phyloP scores from a whole-genome alignment of 2,888 invertebrate species.

The Reticulitermes lucifugus region DNA sequence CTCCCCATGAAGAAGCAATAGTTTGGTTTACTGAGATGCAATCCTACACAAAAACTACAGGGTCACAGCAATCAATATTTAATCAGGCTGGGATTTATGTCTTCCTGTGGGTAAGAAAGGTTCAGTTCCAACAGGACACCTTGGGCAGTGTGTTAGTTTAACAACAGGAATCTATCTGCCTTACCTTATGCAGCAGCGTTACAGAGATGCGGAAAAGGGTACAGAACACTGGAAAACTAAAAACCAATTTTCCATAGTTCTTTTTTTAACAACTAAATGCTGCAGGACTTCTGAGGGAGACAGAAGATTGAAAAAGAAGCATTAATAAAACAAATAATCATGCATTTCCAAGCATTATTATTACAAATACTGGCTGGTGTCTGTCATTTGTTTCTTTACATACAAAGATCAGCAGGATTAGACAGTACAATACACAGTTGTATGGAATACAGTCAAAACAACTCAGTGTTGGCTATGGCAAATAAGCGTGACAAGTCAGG shows the following conservation, averaged over 20 bases:
- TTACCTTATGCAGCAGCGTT: slow-evolving; percentile 50
- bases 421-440: slow-evolving; percentile 66
- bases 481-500: slow-evolving; percentile 60
- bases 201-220: slow-evolving; percentile 48
- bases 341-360: slow-evolving; percentile 90
- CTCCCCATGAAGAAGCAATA: slow-evolving; percentile 43
- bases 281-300: slow-evolving; percentile 55
- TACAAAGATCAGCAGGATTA: slow-evolving; percentile 66
- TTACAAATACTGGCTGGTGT: slow-evolving; percentile 80
- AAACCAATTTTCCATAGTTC: slow-evolving; percentile 42
- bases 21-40: slow-evolving; percentile 47
- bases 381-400: slow-evolving; percentile 64
- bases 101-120: background rate
- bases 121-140: slow-evolving; percentile 9
- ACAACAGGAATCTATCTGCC: slow-evolving; percentile 49
- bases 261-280: slow-evolving; percentile 48
- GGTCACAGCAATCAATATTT: slow-evolving; percentile 46
- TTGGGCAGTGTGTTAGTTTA: slow-evolving; percentile 32
- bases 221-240: slow-evolving; percentile 50
- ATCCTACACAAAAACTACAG: slow-evolving; percentile 49
- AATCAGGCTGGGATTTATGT: slow-evolving; percentile 30
- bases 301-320: slow-evolving; percentile 63
- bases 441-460: slow-evolving; percentile 59
- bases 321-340: slow-evolving; percentile 85
- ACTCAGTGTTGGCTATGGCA: slow-evolving; percentile 64